These are phyloP conservation scores for Unio pictorum DNA, from an alignment of 2,888 invertebrate genomes.

Conservation along the genomic window DNA sequence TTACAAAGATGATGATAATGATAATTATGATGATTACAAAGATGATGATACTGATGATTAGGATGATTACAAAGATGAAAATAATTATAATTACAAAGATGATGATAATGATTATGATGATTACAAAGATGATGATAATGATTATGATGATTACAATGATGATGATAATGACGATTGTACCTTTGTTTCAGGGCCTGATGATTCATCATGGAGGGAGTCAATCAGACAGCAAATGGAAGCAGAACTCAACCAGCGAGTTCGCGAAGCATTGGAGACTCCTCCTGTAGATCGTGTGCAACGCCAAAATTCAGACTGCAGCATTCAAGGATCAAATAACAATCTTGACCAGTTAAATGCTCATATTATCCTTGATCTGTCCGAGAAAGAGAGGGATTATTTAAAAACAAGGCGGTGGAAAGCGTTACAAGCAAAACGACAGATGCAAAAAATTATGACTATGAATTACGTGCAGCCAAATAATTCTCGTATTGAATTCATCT, in stretches of 20 bases:
- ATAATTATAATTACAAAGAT: too few species aligned
- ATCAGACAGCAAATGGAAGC: conserved; percentile 66
- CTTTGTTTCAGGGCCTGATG: conserved; percentile 43
- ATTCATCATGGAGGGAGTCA: conserved; percentile 59
- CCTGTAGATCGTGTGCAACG: conserved; percentile 54
- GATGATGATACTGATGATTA: too few species aligned
- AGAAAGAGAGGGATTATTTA: conserved; percentile 52
- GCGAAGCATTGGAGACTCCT: conserved; percentile 68
- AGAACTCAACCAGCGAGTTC: conserved; percentile 64
- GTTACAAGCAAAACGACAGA: conserved; percentile 50
- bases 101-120: too few species aligned
- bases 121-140: too few species aligned
- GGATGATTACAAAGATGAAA: too few species aligned
- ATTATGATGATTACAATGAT: too few species aligned
- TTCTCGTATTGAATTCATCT: conserved; percentile 48
- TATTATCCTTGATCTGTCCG: conserved; percentile 50
- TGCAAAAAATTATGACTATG: conserved; percentile 46
- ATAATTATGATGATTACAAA: too few species aligned
- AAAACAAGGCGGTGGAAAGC: conserved; percentile 54
- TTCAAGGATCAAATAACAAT: conserved; percentile 24
- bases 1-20: too few species aligned
- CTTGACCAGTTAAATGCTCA: conserved; percentile 58
- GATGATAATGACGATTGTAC: too few species aligned
- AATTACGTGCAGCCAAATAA: conserved; percentile 33
- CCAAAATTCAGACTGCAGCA: conserved; percentile 20